These are phyloP conservation scores for Zhengitettix transpicula DNA, from an alignment of 2,888 invertebrate species.

Conservation along the genomic window DNA sequence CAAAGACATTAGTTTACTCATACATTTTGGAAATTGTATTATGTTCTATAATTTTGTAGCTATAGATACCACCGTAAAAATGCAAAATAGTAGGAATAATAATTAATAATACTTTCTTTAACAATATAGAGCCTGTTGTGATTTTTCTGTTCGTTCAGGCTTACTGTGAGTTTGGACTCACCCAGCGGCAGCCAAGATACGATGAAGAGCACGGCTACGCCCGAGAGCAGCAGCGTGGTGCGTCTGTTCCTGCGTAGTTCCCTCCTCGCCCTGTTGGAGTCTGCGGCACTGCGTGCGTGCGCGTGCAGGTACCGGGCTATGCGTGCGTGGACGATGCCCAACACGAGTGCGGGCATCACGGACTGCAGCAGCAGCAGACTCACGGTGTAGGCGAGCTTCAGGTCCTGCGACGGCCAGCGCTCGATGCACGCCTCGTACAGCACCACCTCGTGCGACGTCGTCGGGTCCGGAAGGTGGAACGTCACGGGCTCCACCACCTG, in stretches of 20 bases:
- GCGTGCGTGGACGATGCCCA: constrained; percentile 16
- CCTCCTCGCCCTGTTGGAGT: constrained; percentile 10
- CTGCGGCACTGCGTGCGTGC: constrained; percentile 10
- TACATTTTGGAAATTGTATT: too few relatives aligned
- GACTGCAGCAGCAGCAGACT: constrained; percentile 13
- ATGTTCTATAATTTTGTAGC: too few relatives aligned
- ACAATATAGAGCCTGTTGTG: too few relatives aligned
- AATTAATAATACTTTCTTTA: too few relatives aligned
- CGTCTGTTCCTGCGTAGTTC: constrained; percentile 19
- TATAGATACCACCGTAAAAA: too few relatives aligned
- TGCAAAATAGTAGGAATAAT: too few relatives aligned
- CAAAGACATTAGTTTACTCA: too few relatives aligned
- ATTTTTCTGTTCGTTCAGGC: neutral
- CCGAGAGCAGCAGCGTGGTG: constrained; percentile 26
- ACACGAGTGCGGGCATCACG: constrained; percentile 14
- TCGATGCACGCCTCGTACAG: constrained; percentile 25
- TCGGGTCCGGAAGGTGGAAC: constrained; percentile 16
- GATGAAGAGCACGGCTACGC: constrained; percentile 29
- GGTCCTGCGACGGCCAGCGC: constrained; percentile 21
- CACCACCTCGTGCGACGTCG: constrained; percentile 18
- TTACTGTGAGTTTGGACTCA: neutral
- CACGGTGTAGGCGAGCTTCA: constrained; percentile 13
- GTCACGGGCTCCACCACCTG: constrained; percentile 19
- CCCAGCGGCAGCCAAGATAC: constrained; percentile 39
- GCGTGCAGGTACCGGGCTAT: constrained; percentile 13